Percentiles rank a stretch among this genome's conserved stretches.
Evolutionary conservation across 2,888 invertebrate genomes (phyloP).

Genomic region (Pandemis heparana): DNA sequence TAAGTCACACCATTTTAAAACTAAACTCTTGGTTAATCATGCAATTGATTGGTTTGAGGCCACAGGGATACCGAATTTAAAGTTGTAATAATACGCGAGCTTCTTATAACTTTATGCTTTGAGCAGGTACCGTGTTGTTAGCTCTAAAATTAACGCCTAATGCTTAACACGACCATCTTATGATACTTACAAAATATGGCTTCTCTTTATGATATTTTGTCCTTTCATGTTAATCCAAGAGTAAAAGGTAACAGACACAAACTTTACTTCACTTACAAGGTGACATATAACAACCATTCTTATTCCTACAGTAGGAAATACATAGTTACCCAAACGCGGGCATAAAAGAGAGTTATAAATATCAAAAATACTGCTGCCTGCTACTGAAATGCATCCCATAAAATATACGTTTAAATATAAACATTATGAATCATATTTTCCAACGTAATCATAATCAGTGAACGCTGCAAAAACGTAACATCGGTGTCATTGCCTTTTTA

Average conservation of each 20-base stretch:
- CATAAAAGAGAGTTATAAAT: not conserved
- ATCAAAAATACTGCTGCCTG: not conserved
- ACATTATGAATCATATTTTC: conserved; percentile 13
- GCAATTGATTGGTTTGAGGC: conserved; percentile 25
- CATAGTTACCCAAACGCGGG: too few relatives aligned
- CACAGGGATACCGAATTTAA: not conserved
- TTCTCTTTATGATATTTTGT: too few relatives aligned
- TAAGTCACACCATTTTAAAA: conserved; percentile 31
- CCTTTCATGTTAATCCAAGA: too few relatives aligned
- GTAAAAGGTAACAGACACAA: too few relatives aligned
- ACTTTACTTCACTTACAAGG: too few relatives aligned
- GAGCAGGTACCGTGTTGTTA: too few relatives aligned
- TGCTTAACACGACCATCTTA: too few relatives aligned
- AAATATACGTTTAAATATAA: not conserved
- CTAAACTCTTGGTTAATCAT: conserved; percentile 27
- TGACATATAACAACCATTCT: not conserved
- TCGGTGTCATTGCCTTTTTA: conserved; percentile 44
- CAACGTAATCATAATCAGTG: conserved; percentile 12
- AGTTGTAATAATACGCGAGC: too few relatives aligned
- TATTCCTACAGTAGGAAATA: not conserved
- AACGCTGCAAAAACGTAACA: conserved; percentile 36
- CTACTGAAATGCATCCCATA: too few relatives aligned
- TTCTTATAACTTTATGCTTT: too few relatives aligned
- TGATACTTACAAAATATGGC: too few relatives aligned
- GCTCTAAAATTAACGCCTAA: too few relatives aligned